These are phyloP conservation scores for Ctenopoma multispine DNA, from an alignment of 2,797 vertebrate genomes.

Conservation along the genomic window DNA sequence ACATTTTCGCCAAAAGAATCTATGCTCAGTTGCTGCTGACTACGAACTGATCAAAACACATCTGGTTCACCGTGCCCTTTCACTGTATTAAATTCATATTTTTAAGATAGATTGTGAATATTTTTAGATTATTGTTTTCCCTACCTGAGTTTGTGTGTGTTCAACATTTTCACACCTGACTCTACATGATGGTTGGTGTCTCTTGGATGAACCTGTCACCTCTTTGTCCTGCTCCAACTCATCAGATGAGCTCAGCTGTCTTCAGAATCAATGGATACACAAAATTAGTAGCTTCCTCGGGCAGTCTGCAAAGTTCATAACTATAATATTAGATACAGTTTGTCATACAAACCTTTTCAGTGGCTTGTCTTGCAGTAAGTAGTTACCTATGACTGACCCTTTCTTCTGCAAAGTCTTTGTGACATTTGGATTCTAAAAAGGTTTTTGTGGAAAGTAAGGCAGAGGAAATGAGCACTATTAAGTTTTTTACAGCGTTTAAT, in stretches of 20 bases:
- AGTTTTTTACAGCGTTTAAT: neutral
- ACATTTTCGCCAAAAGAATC: neutral
- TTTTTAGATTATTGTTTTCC: constrained; percentile 36
- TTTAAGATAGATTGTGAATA: neutral
- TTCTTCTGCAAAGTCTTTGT: constrained; percentile 83
- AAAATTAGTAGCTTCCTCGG: constrained; percentile 52
- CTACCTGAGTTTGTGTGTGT: constrained; percentile 70
- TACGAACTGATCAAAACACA: neutral
- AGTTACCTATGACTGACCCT: constrained; percentile 87
- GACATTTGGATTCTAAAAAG: constrained; percentile 80
- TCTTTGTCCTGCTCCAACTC: constrained; percentile 71
- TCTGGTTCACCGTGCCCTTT: constrained; percentile 17
- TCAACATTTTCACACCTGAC: constrained; percentile 55
- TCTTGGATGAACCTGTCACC: constrained; percentile 74
- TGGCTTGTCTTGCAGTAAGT: constrained; percentile 81
- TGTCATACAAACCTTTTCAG: constrained; percentile 82
- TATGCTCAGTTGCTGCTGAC: neutral
- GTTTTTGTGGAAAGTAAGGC: constrained; percentile 59
- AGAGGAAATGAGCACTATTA: constrained; percentile 51
- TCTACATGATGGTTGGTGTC: constrained; percentile 65
- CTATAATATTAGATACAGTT: constrained; percentile 5
- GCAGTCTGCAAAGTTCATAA: constrained; percentile 8
- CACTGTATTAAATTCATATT: neutral
- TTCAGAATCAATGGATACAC: constrained; percentile 68
- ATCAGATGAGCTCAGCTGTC: constrained; percentile 77